Percentiles rank a stretch among this genome's conserved stretches.
phyloP scores from a whole-genome alignment of 2,113 vertebrate species.

The Pandion haliaetus region DNA sequence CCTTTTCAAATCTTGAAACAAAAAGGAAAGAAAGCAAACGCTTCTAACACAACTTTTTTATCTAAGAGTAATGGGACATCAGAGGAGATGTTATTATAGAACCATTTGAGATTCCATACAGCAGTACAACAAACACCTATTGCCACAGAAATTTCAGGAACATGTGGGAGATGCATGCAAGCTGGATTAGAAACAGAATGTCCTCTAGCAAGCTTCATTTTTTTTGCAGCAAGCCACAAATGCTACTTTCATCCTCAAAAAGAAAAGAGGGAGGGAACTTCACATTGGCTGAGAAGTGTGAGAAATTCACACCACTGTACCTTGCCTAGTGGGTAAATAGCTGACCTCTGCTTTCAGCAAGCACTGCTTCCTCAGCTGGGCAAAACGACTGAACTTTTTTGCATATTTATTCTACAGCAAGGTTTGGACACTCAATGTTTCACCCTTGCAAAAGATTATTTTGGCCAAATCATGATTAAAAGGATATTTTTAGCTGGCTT shows the following conservation, averaged over 20 bases:
- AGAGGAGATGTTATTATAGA: not conserved
- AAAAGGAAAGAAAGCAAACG: not conserved
- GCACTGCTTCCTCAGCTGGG: not conserved
- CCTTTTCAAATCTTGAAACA: not conserved
- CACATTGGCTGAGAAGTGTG: not conserved
- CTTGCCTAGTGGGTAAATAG: not conserved
- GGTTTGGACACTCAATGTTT: not conserved
- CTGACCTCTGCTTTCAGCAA: not conserved
- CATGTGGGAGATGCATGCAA: not conserved
- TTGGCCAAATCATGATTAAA: slow-evolving; percentile 25
- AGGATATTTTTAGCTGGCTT: slow-evolving; percentile 26
- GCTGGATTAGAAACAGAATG: not conserved
- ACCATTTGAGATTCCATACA: not conserved
- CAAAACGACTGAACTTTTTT: not conserved
- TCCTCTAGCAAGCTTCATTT: not conserved
- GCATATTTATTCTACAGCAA: not conserved
- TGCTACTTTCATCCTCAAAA: not conserved
- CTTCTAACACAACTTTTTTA: not conserved
- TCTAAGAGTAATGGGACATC: not conserved
- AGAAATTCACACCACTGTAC: not conserved
- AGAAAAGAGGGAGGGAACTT: not conserved
- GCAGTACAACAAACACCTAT: not conserved
- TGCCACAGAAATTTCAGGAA: not conserved
- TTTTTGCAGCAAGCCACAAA: not conserved
- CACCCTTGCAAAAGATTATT: not conserved